Percentiles rank a stretch among this genome's conserved stretches.
These are phyloP conservation scores for Danio tinwini DNA, from an alignment of 2,797 vertebrate species.

Conservation along the genomic window DNA sequence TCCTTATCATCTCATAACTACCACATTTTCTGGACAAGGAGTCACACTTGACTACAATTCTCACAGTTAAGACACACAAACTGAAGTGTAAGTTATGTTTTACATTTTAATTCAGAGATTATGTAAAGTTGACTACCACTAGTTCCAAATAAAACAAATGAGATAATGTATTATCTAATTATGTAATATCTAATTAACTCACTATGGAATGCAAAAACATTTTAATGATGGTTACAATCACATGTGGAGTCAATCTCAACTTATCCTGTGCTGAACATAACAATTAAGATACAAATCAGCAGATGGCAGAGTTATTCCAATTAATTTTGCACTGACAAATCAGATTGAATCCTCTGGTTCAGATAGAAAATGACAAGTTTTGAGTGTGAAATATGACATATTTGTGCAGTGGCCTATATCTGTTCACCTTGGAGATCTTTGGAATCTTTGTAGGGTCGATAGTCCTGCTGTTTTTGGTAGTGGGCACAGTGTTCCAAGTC, in stretches of 20 bases:
- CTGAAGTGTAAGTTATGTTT: too few relatives aligned
- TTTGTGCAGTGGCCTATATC: background rate
- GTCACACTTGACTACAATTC: too few relatives aligned
- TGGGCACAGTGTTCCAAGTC: slow-evolving; percentile 97
- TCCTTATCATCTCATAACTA: background rate
- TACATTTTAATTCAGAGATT: too few relatives aligned
- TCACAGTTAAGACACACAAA: too few relatives aligned
- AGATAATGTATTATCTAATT: too few relatives aligned
- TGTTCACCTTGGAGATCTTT: slow-evolving; percentile 96
- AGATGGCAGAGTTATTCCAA: slow-evolving; percentile 6
- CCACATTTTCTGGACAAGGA: background rate
- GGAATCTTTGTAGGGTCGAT: slow-evolving; percentile 97
- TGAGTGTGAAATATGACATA: background rate
- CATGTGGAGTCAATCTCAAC: background rate
- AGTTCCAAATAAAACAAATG: too few relatives aligned
- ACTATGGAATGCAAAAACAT: background rate
- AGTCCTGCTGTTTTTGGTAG: slow-evolving; percentile 95
- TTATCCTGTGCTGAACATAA: background rate
- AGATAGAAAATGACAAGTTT: background rate
- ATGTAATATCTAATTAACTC: too few relatives aligned
- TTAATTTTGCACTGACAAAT: background rate
- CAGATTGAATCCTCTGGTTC: background rate
- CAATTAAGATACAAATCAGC: slow-evolving; percentile 3
- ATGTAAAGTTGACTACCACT: too few relatives aligned
- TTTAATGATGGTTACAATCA: background rate